Conservation (phyloP, 2,888 invertebrate species). For the Pheosia gnoma region DNA sequence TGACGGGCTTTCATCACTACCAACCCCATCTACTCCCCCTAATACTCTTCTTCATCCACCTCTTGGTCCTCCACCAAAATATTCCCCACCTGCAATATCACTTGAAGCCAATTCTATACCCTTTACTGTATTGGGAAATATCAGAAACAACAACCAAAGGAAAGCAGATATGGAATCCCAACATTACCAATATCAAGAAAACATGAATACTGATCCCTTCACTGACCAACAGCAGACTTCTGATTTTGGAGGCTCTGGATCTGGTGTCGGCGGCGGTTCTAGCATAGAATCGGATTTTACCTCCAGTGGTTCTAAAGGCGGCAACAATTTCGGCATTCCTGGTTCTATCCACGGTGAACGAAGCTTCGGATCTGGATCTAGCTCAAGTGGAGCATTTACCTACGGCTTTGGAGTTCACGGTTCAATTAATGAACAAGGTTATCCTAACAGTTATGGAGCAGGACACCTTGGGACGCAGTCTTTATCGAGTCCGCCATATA, state of each 20-base stretch:
- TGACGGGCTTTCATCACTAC: not conserved
- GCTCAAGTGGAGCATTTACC: not conserved
- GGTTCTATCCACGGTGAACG: not conserved
- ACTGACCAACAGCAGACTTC: slow-evolving; percentile 1
- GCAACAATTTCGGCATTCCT: not conserved
- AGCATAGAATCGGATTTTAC: not conserved
- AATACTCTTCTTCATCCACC: not conserved
- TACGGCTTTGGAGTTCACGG: not conserved
- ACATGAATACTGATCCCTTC: not conserved
- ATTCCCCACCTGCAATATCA: not conserved
- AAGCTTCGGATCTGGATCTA: not conserved
- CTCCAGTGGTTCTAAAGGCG: not conserved
- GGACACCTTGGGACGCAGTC: not conserved
- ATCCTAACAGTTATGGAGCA: not conserved
- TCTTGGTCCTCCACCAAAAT: not conserved
- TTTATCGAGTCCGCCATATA: not conserved
- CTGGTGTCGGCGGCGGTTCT: not conserved
- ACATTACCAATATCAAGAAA: not conserved
- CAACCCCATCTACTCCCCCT: not conserved
- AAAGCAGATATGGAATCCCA: not conserved
- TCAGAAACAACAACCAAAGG: not conserved
- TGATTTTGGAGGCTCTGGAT: not conserved
- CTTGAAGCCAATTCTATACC: not conserved
- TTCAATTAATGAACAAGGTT: not conserved
- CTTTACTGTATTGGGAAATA: not conserved